Base-by-base conservation (phyloP, 2,888 invertebrate genomes). In the Odontothrips loti region DNA sequence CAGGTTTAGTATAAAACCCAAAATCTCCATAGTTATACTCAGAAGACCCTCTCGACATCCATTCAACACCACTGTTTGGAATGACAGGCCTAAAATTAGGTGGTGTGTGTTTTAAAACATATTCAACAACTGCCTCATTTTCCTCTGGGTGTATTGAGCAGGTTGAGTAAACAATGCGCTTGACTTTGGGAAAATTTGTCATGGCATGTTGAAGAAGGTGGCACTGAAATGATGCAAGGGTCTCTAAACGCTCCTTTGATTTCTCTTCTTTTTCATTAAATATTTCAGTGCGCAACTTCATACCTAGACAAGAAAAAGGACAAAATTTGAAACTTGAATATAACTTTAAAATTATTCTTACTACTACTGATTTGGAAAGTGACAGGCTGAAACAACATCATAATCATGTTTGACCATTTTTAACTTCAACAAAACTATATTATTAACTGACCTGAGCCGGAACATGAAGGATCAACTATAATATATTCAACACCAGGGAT, bases 381-480 rank as follows among this genome's bases (percentile, higher is more conserved):
- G n/a, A n/a, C n/a, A n/a, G n/a, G n/a, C n/a, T n/a, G n/a, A n/a
- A n/a, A n/a, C n/a, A n/a, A n/a, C n/a, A n/a, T n/a, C n/a, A n/a
- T n/a, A n/a, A n/a, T n/a, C n/a, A n/a, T n/a, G n/a, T n/a, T n/a
- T n/a, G n/a, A n/a, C n/a, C n/a, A n/a, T n/a, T n/a, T n/a, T n/a
- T n/a, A n/a, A n/a, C n/a, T n/a, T n/a, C n/a, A n/a, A 58, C 12
- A 79, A 23, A 79, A 80, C 80, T 81, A 27, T 80, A 27, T 80
- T 58, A 23, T 80, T n/a, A 82, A 85, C 84, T 89, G 90, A 92
- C 96, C 98, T 86, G 97, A 96, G 78, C 99, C 98, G 43, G 97
- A 95, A 87, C 99, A 99, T 81, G 97, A 96, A 0, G 99, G 98
- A 88, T 99, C 99, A 0, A 99, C 92, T n/a, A 99, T 88, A 84